Conservation (phyloP, 2,888 invertebrate genomes). For the Ophion slaviceki region DNA sequence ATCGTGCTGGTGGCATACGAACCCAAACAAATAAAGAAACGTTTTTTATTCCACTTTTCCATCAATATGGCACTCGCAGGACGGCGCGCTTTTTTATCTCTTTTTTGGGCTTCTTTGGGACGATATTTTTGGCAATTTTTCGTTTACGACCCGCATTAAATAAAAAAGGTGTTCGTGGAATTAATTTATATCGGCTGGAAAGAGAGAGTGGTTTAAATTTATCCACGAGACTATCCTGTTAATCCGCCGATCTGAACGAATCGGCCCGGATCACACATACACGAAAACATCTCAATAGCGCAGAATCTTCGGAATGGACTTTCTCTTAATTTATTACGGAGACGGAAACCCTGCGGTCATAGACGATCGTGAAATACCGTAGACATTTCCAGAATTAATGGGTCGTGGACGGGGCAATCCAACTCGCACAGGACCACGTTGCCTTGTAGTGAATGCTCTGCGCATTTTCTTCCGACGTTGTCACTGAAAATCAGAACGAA, state of each 20-base stretch:
- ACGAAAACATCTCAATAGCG: neutral
- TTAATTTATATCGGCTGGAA: conserved; percentile 1
- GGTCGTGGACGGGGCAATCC: neutral
- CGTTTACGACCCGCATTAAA: neutral
- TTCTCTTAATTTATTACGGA: conserved; percentile 14
- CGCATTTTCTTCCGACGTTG: too few species aligned
- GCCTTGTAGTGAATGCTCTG: too few species aligned
- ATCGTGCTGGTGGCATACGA: too few species aligned
- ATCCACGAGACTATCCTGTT: neutral
- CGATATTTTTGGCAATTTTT: neutral
- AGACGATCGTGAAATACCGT: neutral
- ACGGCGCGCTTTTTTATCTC: too few species aligned
- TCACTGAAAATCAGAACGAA: too few species aligned
- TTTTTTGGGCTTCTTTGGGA: too few species aligned
- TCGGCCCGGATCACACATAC: neutral
- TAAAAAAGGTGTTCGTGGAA: neutral
- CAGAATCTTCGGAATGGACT: conserved; percentile 13
- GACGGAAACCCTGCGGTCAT: neutral
- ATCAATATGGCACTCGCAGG: too few species aligned
- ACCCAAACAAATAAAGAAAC: too few species aligned
- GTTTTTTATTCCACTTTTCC: too few species aligned
- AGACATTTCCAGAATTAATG: neutral
- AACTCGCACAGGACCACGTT: too few species aligned
- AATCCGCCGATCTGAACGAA: neutral
- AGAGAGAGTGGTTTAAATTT: neutral